Evolutionary conservation across 35 echinoderm and acorn worm genomes (phyloP), one percentile per base, ranked within the genome.

Genomic region (Lytechinus variegatus): DNA sequence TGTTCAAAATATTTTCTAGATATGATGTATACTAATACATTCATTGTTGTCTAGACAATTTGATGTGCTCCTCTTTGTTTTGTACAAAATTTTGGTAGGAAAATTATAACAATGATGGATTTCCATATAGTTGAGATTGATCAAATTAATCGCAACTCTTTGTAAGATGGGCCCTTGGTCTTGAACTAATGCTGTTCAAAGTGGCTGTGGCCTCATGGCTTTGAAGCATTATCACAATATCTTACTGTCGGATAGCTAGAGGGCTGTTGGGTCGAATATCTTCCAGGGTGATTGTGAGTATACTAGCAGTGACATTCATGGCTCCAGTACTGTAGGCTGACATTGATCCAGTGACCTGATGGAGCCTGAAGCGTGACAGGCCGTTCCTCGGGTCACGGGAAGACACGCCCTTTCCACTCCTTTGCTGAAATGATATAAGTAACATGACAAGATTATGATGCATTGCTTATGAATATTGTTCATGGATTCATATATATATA

Each of bases 231-330:
- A 44, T 56, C 55, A 56, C 11, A 4, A 10, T 44, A 44, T 95
- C 95, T 96, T 61, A 99, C 98, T 96, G 98, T 97, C 94, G 98
- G 56, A 98, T 99, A 19, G 98, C 98, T 21, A 99, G 94, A 89
- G 98, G 98, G 58, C 98, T 99, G 94, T 98, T 99, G 10, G 95
- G 95, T 91, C 97, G 95, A 95, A 99, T 98, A 53, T 99, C 98
- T 88, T 99, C 97, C 87, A 99, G 96, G 1, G 92, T 97, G 92
- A 99, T 95, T 52, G 93, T 96, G 86, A 86, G 94, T 44, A 99
- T 79, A 44, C 94, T 92, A 12, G 96, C 86, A 5, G 94, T 90
- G 7, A 97, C 72, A 55, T 97, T 94, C 86, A 98, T 95, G 54
- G 98, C 58, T 94, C 96, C 96, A 28, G 95, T 96, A 54, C 95